Conservation (phyloP, 2,888 invertebrate genomes). For the Hipparchia semele region DNA sequence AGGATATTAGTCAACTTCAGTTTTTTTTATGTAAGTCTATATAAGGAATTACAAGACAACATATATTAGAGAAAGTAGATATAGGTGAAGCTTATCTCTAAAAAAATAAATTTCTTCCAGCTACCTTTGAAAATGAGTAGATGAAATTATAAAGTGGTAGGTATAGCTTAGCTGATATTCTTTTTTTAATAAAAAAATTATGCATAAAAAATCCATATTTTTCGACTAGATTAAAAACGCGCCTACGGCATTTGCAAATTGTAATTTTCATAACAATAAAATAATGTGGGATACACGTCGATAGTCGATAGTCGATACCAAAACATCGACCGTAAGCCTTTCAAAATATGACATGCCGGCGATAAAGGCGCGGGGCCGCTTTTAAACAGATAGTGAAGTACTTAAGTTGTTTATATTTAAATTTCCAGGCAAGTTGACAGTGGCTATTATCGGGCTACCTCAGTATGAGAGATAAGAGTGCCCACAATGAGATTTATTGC, state of each 20-base stretch:
- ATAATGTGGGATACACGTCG: constrained; percentile 3
- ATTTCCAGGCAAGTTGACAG: constrained; percentile 67
- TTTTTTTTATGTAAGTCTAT: no score
- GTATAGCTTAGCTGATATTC: no score
- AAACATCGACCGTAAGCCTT: constrained; percentile 31
- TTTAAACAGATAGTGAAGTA: constrained; percentile 51
- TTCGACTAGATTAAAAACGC: neutral
- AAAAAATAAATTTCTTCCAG: no score
- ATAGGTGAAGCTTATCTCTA: no score
- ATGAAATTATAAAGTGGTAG: no score
- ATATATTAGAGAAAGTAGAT: no score
- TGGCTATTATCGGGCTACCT: constrained; percentile 71
- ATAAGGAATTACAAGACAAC: no score
- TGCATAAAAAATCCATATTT: no score
- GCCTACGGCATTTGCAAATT: constrained; percentile 1
- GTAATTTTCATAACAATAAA: constrained; percentile 16
- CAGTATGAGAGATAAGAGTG: constrained; percentile 67
- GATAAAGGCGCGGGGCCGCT: constrained; percentile 47
- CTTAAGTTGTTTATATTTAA: constrained; percentile 73
- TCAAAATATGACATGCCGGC: constrained; percentile 46
- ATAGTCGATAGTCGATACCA: constrained; percentile 21
- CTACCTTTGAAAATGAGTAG: no score
- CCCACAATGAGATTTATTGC: constrained; percentile 77
- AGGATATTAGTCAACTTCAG: no score
- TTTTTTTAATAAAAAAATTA: no score